Evolutionary conservation across 2,113 vertebrate species (phyloP), one percentile per base, ranked within the genome.

Genomic region (Gnathonemus echidnorhynchus): DNA sequence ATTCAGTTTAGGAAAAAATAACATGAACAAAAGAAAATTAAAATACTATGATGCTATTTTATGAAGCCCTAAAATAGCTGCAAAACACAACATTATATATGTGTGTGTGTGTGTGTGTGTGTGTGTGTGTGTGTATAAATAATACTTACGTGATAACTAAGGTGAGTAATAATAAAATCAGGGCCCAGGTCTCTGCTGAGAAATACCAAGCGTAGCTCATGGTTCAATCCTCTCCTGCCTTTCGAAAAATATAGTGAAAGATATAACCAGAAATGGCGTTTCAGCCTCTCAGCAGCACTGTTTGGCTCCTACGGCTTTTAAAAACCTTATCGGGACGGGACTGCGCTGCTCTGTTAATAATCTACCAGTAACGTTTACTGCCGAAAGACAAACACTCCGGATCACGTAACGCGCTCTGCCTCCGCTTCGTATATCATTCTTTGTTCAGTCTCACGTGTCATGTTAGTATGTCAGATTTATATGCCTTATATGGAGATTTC

Each of bases 131-230:
- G 15, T 53, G 3, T 17, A 19, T 39, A 17, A 91, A 48, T 1
- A 46, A 85, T 70, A 94, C 95, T 95, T 58, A 95, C 94, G 94
- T 90, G 1, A 92, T 0, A 6, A 94, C 9, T 4, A 96, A 93
- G 3, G 88, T 89, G 21, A 95, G n/a, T 19, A 93, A 89, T 11
- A 91, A 0, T 0, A 89, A 0, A 50, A 95, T 87, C 1, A 94
- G 90, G 17, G 91, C 13, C 93, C 94, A 94, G 0, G 92, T 94
- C 52, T 88, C 89, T 0, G 42, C 3, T 17, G 92, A 94, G 1
- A 94, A 42, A 56, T 70, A 53, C 21, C 91, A 90, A 31, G 92
- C 24, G 9, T 92, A 52, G n/a, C 2, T 9, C 92, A 92, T 89
- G 85, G 52, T 42, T 52, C 48, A 46, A 1, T 49, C 46, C 35